Evolutionary conservation across 2,113 vertebrate species (phyloP).

Genomic region (Jaculus jaculus): DNA sequence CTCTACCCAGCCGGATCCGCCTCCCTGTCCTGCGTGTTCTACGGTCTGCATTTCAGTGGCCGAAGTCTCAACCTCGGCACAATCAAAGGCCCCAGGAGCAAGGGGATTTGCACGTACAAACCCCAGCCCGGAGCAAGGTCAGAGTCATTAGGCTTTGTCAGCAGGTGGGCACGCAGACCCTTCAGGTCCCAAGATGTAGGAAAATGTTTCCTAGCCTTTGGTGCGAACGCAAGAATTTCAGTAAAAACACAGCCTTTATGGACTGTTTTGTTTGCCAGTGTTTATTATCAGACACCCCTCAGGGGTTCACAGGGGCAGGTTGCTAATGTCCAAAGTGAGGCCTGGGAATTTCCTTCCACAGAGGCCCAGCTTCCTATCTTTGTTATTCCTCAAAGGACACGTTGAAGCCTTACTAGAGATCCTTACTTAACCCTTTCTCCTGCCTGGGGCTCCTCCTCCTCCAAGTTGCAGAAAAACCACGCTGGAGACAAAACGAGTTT

Average conservation of each 20-base stretch:
- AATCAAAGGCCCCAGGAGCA: not conserved
- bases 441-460: not conserved
- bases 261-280: conserved; percentile 77
- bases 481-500: not conserved
- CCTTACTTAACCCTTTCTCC: conserved; percentile 77
- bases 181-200: not conserved
- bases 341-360: conserved; percentile 85
- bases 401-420: conserved; percentile 72
- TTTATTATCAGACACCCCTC: conserved; percentile 84
- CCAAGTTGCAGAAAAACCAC: not conserved
- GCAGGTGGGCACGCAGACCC: conserved; percentile 43
- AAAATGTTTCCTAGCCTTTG: conserved; percentile 22
- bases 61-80: not conserved
- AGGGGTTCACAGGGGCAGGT: conserved; percentile 80
- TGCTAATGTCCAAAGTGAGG: conserved; percentile 79
- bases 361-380: conserved; percentile 84
- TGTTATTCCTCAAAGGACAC: conserved; percentile 82
- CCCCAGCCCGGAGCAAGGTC: rapidly evolving
- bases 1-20: not conserved
- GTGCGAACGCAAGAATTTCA: conserved; percentile 56
- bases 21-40: not conserved
- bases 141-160: not conserved
- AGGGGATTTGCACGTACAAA: not conserved
- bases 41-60: not conserved
- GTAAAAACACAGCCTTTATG: conserved; percentile 51